Evolutionary conservation across 2,888 invertebrate genomes (phyloP).

Genomic region (Pristionchus entomophagus): DNA sequence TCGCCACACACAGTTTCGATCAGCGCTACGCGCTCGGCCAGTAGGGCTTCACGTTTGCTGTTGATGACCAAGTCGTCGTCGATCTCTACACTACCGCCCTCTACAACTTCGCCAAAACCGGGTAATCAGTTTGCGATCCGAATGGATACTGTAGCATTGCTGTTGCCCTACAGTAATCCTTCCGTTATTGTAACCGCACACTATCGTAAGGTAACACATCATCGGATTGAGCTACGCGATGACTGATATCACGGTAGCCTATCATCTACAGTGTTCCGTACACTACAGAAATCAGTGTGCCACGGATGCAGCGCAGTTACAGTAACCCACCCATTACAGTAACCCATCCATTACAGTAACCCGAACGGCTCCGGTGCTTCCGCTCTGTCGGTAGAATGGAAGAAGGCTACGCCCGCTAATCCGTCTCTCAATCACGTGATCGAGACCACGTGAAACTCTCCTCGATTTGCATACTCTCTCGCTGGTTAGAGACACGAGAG

Average conservation of each 20-base stretch:
- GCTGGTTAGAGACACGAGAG: too few species aligned
- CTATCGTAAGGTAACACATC: too few species aligned
- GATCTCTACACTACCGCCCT: not conserved
- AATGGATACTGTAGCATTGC: not conserved
- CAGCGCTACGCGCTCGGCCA: not conserved
- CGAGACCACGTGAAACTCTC: too few species aligned
- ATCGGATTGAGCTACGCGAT: too few species aligned
- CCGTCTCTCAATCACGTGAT: conserved; percentile 1
- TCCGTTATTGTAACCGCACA: too few species aligned
- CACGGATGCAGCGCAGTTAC: too few species aligned
- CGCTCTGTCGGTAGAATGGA: not conserved
- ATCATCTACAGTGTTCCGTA: too few species aligned
- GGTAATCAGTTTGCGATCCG: not conserved
- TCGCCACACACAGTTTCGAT: conserved; percentile 12
- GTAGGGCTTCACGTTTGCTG: not conserved
- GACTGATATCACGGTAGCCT: too few species aligned
- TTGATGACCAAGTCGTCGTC: not conserved
- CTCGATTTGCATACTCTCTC: too few species aligned
- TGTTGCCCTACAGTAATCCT: not conserved
- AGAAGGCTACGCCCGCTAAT: not conserved
- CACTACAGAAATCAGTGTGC: too few species aligned
- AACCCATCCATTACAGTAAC: not conserved
- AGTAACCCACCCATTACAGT: not conserved
- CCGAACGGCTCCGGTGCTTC: not conserved
- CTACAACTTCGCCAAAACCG: conserved; percentile 4